Evolutionary conservation across 2,113 vertebrate genomes (phyloP).

Genomic region (Nannospalax galili): DNA sequence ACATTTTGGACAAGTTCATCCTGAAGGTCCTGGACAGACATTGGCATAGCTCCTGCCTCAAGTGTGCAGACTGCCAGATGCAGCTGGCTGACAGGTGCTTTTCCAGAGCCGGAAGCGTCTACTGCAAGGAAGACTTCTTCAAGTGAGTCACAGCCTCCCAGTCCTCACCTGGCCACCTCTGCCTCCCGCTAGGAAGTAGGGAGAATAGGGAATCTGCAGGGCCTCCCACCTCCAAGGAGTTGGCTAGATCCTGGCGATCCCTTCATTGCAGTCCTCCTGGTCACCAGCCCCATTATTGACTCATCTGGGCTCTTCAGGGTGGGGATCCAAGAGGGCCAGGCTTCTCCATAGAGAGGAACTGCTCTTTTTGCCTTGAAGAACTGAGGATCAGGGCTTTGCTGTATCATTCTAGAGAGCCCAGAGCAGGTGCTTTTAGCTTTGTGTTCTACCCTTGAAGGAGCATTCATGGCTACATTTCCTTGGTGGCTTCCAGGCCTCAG

Average conservation of each 20-base stretch:
- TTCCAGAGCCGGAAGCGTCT: slow-evolving; percentile 95
- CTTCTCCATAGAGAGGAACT: not conserved
- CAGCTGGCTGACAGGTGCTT: slow-evolving; percentile 98
- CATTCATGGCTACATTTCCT: not conserved
- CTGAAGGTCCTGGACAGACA: slow-evolving; percentile 99
- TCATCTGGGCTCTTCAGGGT: not conserved
- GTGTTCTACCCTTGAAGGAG: accelerated
- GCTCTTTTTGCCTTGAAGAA: not conserved
- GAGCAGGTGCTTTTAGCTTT: not conserved
- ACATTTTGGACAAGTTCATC: slow-evolving; percentile 99
- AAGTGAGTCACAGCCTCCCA: slow-evolving; percentile 89
- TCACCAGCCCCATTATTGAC: not conserved
- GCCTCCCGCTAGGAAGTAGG: not conserved
- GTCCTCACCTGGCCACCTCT: not conserved
- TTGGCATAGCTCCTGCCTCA: slow-evolving; percentile 99
- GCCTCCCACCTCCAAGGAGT: not conserved
- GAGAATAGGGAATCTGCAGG: accelerated
- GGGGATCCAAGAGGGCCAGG: accelerated
- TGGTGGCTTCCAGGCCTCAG: not conserved
- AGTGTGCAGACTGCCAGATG: slow-evolving; percentile 97
- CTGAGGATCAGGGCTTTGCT: not conserved
- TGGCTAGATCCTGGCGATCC: accelerated
- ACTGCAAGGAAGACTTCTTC: slow-evolving; percentile 99
- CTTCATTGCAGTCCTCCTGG: not conserved
- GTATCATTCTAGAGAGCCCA: not conserved